Evolutionary conservation across 1,140 invertebrate genomes (phyloP).

Genomic region (Archegozetes longisetosus): DNA sequence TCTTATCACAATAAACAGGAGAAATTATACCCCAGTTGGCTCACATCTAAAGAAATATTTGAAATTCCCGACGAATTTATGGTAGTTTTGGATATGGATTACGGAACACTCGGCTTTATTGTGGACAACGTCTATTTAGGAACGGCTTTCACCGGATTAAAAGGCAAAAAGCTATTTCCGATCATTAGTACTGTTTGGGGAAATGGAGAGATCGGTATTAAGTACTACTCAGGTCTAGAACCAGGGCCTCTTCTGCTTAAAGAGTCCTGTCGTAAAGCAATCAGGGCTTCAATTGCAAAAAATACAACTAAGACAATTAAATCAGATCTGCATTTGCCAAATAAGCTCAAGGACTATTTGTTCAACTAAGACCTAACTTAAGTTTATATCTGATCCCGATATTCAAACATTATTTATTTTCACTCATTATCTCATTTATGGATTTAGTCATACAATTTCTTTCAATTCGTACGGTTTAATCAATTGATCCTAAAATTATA

Average conservation of each 20-base stretch:
- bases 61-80: conserved; percentile 7
- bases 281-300: conserved; percentile 1
- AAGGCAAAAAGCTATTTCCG: conserved; percentile 37
- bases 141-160: conserved; percentile 7
- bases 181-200: conserved; percentile 13
- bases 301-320: not conserved
- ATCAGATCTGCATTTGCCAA: not conserved
- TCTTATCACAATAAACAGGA: conserved; percentile 14
- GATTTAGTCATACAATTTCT: too few species aligned
- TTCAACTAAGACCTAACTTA: too few species aligned
- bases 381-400: too few species aligned
- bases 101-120: conserved; percentile 11
- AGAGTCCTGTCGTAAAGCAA: conserved; percentile 6
- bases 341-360: conserved; percentile 8
- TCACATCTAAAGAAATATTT: conserved; percentile 4
- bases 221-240: not conserved
- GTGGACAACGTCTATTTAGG: conserved; percentile 9
- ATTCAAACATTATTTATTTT: too few species aligned
- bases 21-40: conserved; percentile 24
- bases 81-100: conserved; percentile 14
- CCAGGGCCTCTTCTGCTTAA: conserved; percentile 3
- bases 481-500: too few species aligned
- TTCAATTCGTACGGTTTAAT: too few species aligned
- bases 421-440: too few species aligned
- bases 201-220: conserved; percentile 13